phyloP scores from a whole-genome alignment of 35 echinoderm and acorn worm genomes.

The Holothuria glaberrima region DNA sequence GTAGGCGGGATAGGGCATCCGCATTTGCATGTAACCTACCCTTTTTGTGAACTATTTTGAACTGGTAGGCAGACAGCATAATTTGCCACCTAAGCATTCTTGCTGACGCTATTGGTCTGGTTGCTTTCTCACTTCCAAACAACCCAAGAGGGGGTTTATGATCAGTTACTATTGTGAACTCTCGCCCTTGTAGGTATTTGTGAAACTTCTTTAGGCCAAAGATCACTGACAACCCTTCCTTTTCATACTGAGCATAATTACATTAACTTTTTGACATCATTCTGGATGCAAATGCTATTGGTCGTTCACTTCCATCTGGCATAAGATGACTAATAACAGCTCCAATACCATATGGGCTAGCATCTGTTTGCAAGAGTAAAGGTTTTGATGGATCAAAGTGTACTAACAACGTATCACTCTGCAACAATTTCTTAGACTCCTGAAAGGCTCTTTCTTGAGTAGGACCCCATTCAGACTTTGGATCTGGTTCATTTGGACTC shows the following conservation, averaged over 20 bases:
- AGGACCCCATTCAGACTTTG: constrained; percentile 25
- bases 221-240: constrained; percentile 66
- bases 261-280: constrained; percentile 45
- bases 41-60: constrained; percentile 52
- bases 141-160: no score
- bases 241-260: constrained; percentile 79
- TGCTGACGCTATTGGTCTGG: constrained; percentile 63
- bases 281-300: constrained; percentile 63
- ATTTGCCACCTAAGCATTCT: constrained; percentile 71
- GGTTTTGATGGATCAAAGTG: constrained; percentile 60
- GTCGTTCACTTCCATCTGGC: constrained; percentile 52
- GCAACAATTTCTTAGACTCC: constrained; percentile 50
- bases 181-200: constrained; percentile 61
- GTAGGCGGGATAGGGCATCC: constrained; percentile 58
- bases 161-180: constrained; percentile 76
- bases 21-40: constrained; percentile 55
- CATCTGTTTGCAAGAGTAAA: constrained; percentile 63
- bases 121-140: constrained; percentile 57
- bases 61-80: constrained; percentile 61
- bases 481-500: constrained; percentile 2
- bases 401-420: constrained; percentile 49
- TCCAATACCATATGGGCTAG: constrained; percentile 69
- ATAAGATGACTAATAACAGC: constrained; percentile 65
- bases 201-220: constrained; percentile 77
- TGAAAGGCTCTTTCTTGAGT: constrained; percentile 54